phyloP scores from a whole-genome alignment of 2,888 invertebrate genomes.

The Malthinus flaveolus region DNA sequence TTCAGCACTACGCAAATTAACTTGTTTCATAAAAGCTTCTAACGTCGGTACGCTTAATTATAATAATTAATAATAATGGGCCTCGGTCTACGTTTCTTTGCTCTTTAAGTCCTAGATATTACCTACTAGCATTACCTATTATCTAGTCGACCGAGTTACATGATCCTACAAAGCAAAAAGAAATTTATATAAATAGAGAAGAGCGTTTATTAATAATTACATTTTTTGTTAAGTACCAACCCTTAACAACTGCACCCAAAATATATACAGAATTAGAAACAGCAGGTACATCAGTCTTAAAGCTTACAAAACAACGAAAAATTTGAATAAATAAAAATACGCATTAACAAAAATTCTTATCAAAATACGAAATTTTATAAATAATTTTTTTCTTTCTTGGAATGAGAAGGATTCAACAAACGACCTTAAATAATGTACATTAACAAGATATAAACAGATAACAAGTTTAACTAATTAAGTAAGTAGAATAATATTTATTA shows the following conservation, averaged over 20 bases:
- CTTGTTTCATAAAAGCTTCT: too few relatives aligned
- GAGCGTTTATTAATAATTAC: constrained; percentile 44
- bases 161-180: too few relatives aligned
- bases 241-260: constrained; percentile 38
- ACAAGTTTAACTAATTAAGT: constrained; percentile 18
- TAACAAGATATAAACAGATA: neutral
- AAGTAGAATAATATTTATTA: constrained; percentile 11
- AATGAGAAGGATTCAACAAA: constrained; percentile 22
- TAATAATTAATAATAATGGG: too few relatives aligned
- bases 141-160: too few relatives aligned
- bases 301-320: constrained; percentile 7
- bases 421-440: constrained; percentile 9
- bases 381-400: constrained; percentile 16
- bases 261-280: constrained; percentile 20
- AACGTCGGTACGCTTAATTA: too few relatives aligned
- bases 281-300: constrained; percentile 24
- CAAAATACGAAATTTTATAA: constrained; percentile 14
- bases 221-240: constrained; percentile 37
- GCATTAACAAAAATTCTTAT: constrained; percentile 13
- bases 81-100: too few relatives aligned
- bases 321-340: constrained; percentile 9
- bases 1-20: too few relatives aligned
- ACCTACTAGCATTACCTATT: too few relatives aligned
- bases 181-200: constrained; percentile 35
- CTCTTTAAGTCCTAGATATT: too few relatives aligned